These are phyloP conservation scores for Microtus oregoni DNA, from an alignment of 2,113 vertebrate genomes.

Conservation along the genomic window DNA sequence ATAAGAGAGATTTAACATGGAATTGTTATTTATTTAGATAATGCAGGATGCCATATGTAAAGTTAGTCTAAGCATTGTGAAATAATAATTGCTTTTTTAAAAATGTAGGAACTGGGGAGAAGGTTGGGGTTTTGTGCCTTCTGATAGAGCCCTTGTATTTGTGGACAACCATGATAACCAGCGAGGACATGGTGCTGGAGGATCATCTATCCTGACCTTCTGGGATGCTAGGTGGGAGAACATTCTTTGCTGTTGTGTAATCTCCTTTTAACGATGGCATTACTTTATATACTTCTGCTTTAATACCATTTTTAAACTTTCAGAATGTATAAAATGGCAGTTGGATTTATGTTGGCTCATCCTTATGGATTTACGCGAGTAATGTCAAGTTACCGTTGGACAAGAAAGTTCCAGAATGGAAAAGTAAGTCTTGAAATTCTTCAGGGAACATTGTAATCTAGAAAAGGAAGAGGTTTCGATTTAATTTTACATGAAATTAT, in stretches of 20 bases:
- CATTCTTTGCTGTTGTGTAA: not conserved
- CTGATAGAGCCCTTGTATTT: conserved; percentile 92
- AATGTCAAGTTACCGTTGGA: conserved; percentile 96
- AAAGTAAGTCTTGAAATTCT: conserved; percentile 82
- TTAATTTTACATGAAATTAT: not conserved
- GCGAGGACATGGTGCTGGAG: conserved; percentile 94
- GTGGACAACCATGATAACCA: conserved; percentile 98
- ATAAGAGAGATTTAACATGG: not conserved
- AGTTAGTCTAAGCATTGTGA: not conserved
- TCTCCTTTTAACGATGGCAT: not conserved
- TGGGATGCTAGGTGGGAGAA: conserved; percentile 89
- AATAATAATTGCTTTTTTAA: not conserved
- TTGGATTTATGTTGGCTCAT: conserved; percentile 94
- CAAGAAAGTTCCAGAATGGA: conserved; percentile 90
- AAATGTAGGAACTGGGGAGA: conserved; percentile 95
- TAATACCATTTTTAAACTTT: not conserved
- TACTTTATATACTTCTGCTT: not conserved
- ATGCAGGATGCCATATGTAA: not conserved
- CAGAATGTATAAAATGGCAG: conserved; percentile 94
- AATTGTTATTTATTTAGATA: not conserved
- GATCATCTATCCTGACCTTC: conserved; percentile 93
- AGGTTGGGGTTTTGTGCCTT: conserved; percentile 93
- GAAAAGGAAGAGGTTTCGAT: not conserved
- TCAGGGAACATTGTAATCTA: not conserved
- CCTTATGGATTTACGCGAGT: conserved; percentile 94